Base-by-base conservation (phyloP, 2,113 vertebrate genomes). In the Ceyx margarethae region DNA sequence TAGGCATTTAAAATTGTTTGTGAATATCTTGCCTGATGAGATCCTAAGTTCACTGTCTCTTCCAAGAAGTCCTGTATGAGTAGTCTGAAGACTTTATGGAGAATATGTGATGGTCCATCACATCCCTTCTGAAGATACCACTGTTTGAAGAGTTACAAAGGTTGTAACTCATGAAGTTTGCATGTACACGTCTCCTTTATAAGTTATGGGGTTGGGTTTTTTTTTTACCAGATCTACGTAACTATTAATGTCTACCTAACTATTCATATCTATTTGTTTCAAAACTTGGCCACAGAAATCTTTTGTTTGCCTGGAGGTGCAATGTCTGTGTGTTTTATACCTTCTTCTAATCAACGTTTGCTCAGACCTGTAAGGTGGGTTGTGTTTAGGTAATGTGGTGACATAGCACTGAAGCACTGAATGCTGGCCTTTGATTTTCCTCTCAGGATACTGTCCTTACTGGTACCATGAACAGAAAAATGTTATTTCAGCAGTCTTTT, bases 21-120 rank as follows among this genome's bases (percentile, higher is more conserved):
- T 65, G 21, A 64, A 40, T 74, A 6, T 69, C 57, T 72, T 75
- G 42, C 31, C 40, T 68, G 13, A 45, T 89, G n/a, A 50, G 54
- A 31, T 81, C 16, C 19, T 56, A 85, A 72, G 28, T 58, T 79
- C 19, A 26, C 28, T 82, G 45, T 51, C 25, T 57, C 69, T 87
- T 69, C 50, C 1, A 7, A 25, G 50, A 51, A 51, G 50, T 15
- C 25, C n/a, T 69, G n/a, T 0, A 0, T 35, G 22, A 64, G 15
- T 54, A 18, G 21, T 50, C 48, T 50, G 48, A 23, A 13, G 19
- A 50, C 48, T 5, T 64, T 89, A 18, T 74, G 48, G 61, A 68
- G 48, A 75, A 75, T 45, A 65, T 43, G 16, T 68, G 11, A 1
- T n/a, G 22, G 46, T 64, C 72, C 28, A 8, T 62, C 11, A 6